These are phyloP conservation scores for Ornithoptera priamus DNA, from an alignment of 2,888 invertebrate genomes.

Conservation along the genomic window DNA sequence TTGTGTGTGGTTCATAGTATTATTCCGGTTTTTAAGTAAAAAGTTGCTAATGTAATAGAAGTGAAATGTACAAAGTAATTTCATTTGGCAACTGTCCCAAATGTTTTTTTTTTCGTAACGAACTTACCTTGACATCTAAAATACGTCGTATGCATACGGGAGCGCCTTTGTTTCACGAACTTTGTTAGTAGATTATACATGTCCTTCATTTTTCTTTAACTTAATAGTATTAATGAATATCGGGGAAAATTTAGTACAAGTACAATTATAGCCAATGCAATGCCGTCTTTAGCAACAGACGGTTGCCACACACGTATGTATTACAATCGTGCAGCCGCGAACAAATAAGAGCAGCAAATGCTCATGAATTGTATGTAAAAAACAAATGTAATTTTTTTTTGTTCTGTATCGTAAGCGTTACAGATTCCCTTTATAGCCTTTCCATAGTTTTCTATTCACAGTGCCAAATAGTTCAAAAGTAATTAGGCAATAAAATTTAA, in stretches of 20 bases:
- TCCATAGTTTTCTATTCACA: no score
- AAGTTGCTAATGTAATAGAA: not conserved
- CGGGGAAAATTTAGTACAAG: not conserved
- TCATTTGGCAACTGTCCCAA: conserved; percentile 28
- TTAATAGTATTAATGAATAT: not conserved
- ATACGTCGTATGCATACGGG: conserved; percentile 13
- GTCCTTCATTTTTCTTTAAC: not conserved
- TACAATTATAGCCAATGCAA: conserved; percentile 1
- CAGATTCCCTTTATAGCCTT: no score
- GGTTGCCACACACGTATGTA: conserved; percentile 9
- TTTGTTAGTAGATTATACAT: conserved; percentile 4
- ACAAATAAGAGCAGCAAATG: conserved; percentile 4
- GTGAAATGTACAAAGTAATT: conserved; percentile 16
- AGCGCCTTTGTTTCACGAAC: conserved; percentile 12
- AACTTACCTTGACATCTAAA: conserved; percentile 25
- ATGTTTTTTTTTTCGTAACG: conserved; percentile 25
- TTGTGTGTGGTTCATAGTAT: not conserved
- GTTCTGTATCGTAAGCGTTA: not conserved
- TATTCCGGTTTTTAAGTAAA: not conserved
- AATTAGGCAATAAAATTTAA: no score
- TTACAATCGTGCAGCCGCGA: conserved; percentile 3
- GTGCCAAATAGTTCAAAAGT: no score
- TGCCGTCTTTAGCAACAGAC: conserved; percentile 11
- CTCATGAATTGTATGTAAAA: not conserved
- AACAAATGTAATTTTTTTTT: not conserved